A percentile compares a stretch with the other conserved stretches of the same genome.
Conservation (phyloP, 2,797 vertebrate species). For the Chloroceryle inda region DNA sequence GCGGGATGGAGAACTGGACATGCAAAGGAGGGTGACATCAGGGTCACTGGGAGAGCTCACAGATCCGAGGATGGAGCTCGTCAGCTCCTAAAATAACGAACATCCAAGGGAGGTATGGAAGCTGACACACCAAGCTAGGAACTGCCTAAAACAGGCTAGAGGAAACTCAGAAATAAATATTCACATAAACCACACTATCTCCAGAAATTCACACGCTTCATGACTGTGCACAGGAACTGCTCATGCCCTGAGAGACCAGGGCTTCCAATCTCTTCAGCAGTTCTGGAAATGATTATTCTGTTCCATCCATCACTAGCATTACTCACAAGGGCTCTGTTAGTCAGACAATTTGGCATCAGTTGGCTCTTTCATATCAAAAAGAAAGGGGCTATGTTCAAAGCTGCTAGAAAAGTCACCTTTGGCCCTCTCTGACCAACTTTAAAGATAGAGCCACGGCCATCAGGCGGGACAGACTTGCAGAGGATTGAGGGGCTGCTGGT, state of each 20-base stretch:
- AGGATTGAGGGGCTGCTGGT: neutral
- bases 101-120: rapidly evolving
- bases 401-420: neutral
- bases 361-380: neutral
- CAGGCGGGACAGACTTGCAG: neutral
- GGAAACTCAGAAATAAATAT: neutral
- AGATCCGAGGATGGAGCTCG: neutral
- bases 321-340: neutral
- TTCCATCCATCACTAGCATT: neutral
- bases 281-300: neutral
- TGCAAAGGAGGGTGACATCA: rapidly evolving
- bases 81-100: neutral
- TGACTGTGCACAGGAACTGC: neutral
- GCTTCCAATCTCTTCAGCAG: neutral
- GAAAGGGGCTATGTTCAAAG: neutral
- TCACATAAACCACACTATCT: neutral
- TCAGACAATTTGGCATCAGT: neutral
- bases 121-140: neutral
- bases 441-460: rapidly evolving
- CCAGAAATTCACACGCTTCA: neutral
- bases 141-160: neutral
- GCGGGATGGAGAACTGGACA: neutral
- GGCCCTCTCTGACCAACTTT: neutral
- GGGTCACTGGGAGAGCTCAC: neutral
- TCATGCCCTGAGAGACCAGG: neutral